Evolutionary conservation across 2,113 vertebrate species (phyloP).

Genomic region (Oxyura jamaicensis): DNA sequence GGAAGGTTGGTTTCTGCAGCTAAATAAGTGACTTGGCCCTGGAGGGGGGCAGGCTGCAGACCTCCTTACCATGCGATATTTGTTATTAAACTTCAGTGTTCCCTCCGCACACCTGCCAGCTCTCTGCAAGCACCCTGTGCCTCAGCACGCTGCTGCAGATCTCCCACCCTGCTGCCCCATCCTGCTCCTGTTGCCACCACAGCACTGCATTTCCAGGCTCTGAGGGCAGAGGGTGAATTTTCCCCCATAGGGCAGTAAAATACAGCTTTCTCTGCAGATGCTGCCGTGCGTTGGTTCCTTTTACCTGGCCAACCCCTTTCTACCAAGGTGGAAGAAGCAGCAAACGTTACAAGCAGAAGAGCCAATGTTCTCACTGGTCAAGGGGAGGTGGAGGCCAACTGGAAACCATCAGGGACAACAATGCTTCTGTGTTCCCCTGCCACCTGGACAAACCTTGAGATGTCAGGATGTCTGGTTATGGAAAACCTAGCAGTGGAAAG

Average conservation of each 20-base stretch:
- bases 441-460: neutral
- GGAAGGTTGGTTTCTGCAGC: neutral
- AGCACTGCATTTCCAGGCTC: neutral
- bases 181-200: accelerated
- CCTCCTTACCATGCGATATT: neutral
- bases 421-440: neutral
- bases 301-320: accelerated
- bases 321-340: neutral
- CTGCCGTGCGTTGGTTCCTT: neutral
- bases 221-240: neutral
- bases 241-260: neutral
- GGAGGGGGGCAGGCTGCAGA: neutral
- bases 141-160: accelerated
- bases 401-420: neutral
- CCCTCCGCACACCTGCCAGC: neutral
- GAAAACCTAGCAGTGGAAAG: neutral
- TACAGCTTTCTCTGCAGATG: neutral
- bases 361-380: neutral
- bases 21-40: neutral
- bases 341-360: neutral
- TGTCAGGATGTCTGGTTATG: neutral
- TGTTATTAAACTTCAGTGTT: neutral
- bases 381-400: neutral
- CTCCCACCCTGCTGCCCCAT: neutral
- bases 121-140: neutral